A percentile compares a stretch with the other conserved stretches of the same genome.
phyloP scores from a whole-genome alignment of 2,888 invertebrate genomes.

The Flexamia atlantica region DNA sequence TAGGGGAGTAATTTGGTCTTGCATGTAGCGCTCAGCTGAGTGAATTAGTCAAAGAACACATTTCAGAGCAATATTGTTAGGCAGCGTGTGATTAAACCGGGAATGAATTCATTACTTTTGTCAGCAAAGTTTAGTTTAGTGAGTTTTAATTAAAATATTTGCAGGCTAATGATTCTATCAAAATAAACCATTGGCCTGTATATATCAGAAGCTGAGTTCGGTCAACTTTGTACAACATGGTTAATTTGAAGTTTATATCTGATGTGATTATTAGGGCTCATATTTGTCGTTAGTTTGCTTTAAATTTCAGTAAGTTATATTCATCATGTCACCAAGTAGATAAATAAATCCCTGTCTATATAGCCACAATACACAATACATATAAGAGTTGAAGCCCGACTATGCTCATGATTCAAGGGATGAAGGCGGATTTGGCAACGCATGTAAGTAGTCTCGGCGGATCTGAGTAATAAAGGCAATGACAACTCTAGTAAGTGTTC shows the following conservation, averaged over 20 bases:
- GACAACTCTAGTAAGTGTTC: not conserved
- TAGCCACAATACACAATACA: too few relatives aligned
- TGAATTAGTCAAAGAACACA: constrained; percentile 16
- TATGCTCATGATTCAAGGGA: not conserved
- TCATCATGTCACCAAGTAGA: too few relatives aligned
- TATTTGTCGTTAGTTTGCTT: too few relatives aligned
- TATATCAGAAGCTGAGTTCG: not conserved
- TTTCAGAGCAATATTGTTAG: constrained; percentile 43
- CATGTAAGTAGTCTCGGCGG: not conserved
- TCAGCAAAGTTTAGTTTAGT: not conserved
- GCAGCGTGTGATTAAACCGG: constrained; percentile 17
- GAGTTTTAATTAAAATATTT: constrained; percentile 34
- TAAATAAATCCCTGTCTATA: too few relatives aligned
- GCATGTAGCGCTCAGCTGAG: constrained; percentile 6
- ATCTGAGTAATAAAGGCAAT: not conserved
- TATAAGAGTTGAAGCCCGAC: not conserved
- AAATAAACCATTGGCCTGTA: not conserved
- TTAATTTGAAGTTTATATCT: too few relatives aligned
- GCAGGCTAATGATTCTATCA: not conserved
- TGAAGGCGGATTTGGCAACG: not conserved
- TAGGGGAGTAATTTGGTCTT: too few relatives aligned
- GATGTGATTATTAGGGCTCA: too few relatives aligned
- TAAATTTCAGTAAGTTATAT: too few relatives aligned
- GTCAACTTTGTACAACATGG: too few relatives aligned
- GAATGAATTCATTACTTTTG: constrained; percentile 45